phyloP scores from a whole-genome alignment of 2,888 invertebrate species.

The Lagria hirta region DNA sequence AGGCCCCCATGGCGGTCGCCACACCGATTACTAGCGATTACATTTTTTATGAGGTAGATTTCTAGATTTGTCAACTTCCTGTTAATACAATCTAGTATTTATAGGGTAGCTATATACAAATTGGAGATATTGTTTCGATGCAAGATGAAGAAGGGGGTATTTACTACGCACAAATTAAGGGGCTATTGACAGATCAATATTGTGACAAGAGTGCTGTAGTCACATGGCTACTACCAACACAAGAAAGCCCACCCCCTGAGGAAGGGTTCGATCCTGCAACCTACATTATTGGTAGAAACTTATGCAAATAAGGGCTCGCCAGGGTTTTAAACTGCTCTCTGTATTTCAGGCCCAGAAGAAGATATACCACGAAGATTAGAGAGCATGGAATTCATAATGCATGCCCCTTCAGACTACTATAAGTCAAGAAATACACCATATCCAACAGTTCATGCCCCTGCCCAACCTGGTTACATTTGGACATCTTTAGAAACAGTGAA shows the following conservation, averaged over 20 bases:
- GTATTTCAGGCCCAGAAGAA: slow-evolving; percentile 78
- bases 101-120: slow-evolving; percentile 78
- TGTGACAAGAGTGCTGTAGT: slow-evolving; percentile 91
- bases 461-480: slow-evolving; percentile 64
- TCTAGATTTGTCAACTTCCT: too few species aligned
- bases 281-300: slow-evolving; percentile 73
- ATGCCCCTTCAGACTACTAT: slow-evolving; percentile 90
- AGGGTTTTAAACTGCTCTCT: background rate
- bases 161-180: slow-evolving; percentile 88
- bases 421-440: slow-evolving; percentile 76
- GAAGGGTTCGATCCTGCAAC: slow-evolving; percentile 84
- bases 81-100: too few species aligned
- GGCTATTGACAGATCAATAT: slow-evolving; percentile 87
- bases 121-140: slow-evolving; percentile 89
- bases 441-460: slow-evolving; percentile 58
- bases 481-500: slow-evolving; percentile 60
- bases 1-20: slow-evolving; percentile 78
- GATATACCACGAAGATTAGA: slow-evolving; percentile 83
- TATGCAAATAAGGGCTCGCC: background rate
- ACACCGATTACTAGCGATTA: slow-evolving; percentile 79
- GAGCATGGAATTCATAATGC: slow-evolving; percentile 90
- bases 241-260: slow-evolving; percentile 74
- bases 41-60: slow-evolving; percentile 71
- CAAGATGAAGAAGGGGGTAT: slow-evolving; percentile 73
- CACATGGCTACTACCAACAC: slow-evolving; percentile 89